phyloP scores from a whole-genome alignment of 2,113 vertebrate species.

The Brachypodius melanocephalos region DNA sequence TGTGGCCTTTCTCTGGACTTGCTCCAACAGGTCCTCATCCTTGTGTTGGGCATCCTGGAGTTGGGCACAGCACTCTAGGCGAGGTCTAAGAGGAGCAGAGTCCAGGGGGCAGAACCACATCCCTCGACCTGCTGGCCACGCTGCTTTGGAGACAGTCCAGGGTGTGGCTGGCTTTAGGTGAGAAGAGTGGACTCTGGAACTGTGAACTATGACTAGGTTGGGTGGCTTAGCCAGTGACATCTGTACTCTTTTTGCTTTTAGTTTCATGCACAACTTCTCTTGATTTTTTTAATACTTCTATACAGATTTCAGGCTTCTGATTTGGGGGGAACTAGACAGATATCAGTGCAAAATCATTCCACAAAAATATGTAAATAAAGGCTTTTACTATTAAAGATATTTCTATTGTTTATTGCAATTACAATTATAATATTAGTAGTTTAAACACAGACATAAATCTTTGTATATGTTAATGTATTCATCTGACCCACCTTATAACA shows the following conservation, averaged over 20 bases:
- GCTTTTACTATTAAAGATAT: neutral
- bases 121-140: rapidly evolving
- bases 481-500: neutral
- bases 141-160: neutral
- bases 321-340: neutral
- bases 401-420: neutral
- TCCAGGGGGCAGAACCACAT: neutral
- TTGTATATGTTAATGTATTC: neutral
- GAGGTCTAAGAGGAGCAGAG: neutral
- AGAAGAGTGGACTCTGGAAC: neutral
- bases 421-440: neutral
- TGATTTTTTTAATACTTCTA: neutral
- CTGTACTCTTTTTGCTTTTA: neutral
- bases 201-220: neutral
- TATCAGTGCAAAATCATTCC: neutral
- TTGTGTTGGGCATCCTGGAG: neutral
- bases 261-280: neutral
- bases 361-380: neutral
- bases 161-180: neutral
- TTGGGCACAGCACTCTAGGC: neutral
- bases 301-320: neutral
- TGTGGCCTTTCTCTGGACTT: neutral
- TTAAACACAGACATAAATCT: neutral
- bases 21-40: neutral
- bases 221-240: neutral